phyloP scores from a whole-genome alignment of 2,113 vertebrate genomes.

The Oenanthe melanoleuca region DNA sequence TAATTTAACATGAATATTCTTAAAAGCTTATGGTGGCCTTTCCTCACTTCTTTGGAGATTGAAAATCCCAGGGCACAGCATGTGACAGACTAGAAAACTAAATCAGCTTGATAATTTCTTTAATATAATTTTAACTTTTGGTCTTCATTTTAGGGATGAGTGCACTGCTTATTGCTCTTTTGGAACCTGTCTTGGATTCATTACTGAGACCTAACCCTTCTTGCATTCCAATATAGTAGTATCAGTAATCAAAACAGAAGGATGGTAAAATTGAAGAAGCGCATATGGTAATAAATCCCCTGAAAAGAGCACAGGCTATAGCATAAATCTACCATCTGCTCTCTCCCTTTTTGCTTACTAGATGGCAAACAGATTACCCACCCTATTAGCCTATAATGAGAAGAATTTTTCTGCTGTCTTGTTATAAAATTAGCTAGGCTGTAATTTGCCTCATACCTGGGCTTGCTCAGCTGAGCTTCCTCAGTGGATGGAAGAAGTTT shows the following conservation, averaged over 20 bases:
- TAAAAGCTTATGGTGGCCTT: background rate
- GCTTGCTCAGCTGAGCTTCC: background rate
- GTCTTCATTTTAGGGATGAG: background rate
- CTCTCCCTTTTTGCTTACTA: background rate
- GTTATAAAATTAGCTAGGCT: background rate
- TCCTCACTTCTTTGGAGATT: background rate
- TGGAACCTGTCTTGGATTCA: background rate
- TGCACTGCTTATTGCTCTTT: background rate
- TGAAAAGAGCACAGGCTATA: conserved; percentile 23
- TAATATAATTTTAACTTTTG: background rate
- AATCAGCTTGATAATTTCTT: background rate
- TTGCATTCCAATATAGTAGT: background rate
- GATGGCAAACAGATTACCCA: conserved; percentile 19
- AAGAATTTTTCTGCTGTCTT: background rate
- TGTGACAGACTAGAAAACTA: background rate
- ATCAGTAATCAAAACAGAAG: conserved; percentile 37
- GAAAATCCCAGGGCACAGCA: background rate
- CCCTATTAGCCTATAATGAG: background rate
- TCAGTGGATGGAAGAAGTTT: background rate
- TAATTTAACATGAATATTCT: background rate
- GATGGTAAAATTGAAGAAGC: background rate
- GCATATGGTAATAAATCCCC: conserved; percentile 24
- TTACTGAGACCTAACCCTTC: background rate
- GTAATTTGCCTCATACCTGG: background rate
- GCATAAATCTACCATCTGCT: conserved; percentile 41